Conservation (phyloP, 2,797 vertebrate genomes). For the Crenuchus spilurus region DNA sequence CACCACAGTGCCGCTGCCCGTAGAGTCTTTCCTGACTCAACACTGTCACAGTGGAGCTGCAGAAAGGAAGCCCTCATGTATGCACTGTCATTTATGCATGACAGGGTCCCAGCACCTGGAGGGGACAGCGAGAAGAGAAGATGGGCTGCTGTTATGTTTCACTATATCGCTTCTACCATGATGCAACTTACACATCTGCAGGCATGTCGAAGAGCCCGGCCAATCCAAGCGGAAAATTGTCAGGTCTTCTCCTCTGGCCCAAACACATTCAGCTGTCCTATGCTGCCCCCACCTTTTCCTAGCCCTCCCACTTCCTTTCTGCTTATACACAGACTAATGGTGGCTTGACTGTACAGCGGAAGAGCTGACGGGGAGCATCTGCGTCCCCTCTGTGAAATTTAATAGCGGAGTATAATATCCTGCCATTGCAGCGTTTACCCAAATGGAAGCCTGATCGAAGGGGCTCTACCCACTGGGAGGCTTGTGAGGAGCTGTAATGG, state of each 20-base stretch:
- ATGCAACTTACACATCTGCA: constrained; percentile 23
- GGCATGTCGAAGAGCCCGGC: constrained; percentile 10
- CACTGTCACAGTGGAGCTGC: background rate
- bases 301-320: constrained; percentile 16
- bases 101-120: background rate
- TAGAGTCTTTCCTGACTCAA: constrained; percentile 1
- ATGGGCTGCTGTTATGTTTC: background rate
- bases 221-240: constrained; percentile 44
- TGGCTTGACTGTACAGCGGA: background rate
- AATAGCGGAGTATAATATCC: constrained; percentile 41
- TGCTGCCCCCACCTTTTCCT: background rate
- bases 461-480: constrained; percentile 21
- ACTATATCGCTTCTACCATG: constrained; percentile 2
- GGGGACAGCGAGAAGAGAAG: background rate
- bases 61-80: background rate
- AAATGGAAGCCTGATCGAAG: constrained; percentile 37
- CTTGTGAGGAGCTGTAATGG: constrained; percentile 33
- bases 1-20: background rate
- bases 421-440: constrained; percentile 29
- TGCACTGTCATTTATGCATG: background rate
- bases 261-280: constrained; percentile 6
- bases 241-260: background rate
- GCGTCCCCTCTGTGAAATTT: constrained; percentile 26
- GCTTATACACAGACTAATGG: constrained; percentile 40
- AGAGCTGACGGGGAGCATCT: constrained; percentile 26